These are phyloP conservation scores for Phoeniculus purpureus DNA, from an alignment of 2,797 vertebrate species.

Conservation along the genomic window DNA sequence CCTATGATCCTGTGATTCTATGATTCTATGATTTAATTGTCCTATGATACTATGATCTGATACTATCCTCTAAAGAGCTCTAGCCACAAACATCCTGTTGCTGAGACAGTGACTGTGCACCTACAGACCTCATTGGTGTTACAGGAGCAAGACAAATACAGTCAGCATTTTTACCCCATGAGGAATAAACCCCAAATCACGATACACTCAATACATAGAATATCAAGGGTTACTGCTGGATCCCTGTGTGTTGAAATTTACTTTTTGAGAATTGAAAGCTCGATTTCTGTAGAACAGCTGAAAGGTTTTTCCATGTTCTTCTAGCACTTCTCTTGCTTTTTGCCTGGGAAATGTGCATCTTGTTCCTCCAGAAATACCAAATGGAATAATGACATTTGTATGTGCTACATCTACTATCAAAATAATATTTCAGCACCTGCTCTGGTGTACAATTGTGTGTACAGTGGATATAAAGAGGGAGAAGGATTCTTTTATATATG, in stretches of 20 bases:
- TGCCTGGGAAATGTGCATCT: neutral
- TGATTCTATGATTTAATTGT: no score
- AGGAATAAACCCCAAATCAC: neutral
- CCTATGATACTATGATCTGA: no score
- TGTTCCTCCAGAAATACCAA: conserved; percentile 7
- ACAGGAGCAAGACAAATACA: neutral
- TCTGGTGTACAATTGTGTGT: neutral
- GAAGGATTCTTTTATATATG: neutral
- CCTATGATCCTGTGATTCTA: no score
- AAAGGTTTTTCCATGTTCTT: neutral
- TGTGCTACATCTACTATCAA: neutral
- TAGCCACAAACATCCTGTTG: neutral
- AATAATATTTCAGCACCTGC: neutral
- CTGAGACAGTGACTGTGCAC: neutral
- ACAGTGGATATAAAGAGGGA: neutral
- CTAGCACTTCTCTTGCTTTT: neutral
- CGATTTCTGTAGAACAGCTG: neutral
- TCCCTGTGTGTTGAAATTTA: neutral
- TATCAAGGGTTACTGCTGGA: neutral
- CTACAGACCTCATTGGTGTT: neutral
- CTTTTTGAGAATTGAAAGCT: neutral
- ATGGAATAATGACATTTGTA: conserved; percentile 4
- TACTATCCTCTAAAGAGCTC: neutral
- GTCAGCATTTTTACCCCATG: neutral
- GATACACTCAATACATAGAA: neutral